A percentile compares a stretch with the other conserved stretches of the same genome.
Evolutionary conservation across 2,888 invertebrate species (phyloP).

Genomic region (Pandemis cinnamomeana): DNA sequence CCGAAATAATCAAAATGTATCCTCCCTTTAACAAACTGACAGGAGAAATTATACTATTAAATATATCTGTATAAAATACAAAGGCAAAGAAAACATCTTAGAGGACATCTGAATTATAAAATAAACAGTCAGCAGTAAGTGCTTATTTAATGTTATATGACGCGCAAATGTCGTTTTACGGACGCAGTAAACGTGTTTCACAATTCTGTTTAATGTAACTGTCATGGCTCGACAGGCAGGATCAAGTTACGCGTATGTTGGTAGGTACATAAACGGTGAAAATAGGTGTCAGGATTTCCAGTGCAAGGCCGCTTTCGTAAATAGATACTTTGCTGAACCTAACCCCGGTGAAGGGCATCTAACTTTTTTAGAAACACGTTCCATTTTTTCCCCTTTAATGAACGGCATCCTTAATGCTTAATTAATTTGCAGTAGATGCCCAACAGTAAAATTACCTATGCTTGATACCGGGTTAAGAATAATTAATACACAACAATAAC

Average conservation of each 20-base stretch:
- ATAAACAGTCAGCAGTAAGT: not conserved
- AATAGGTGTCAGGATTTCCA: not conserved
- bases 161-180: slow-evolving; percentile 7
- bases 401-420: slow-evolving; percentile 13
- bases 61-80: not conserved
- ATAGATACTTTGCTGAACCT: not conserved
- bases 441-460: slow-evolving; percentile 1
- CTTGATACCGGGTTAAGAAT: not conserved
- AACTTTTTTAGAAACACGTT: not conserved
- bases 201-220: slow-evolving; percentile 22
- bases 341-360: slow-evolving; percentile 7
- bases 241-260: slow-evolving; percentile 1
- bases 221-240: slow-evolving; percentile 13
- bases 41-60: not conserved
- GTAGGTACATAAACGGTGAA: not conserved
- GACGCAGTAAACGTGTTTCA: slow-evolving; percentile 10
- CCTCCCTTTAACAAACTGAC: not conserved
- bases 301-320: not conserved
- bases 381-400: slow-evolving; percentile 7
- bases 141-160: not conserved
- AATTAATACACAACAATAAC: not conserved
- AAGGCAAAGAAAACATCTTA: not conserved
- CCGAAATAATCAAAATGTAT: not conserved
- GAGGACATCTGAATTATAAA: not conserved
- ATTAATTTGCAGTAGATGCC: slow-evolving; percentile 10